Conservation (phyloP, 1,140 invertebrate species). For the Cephus cinctus region DNA sequence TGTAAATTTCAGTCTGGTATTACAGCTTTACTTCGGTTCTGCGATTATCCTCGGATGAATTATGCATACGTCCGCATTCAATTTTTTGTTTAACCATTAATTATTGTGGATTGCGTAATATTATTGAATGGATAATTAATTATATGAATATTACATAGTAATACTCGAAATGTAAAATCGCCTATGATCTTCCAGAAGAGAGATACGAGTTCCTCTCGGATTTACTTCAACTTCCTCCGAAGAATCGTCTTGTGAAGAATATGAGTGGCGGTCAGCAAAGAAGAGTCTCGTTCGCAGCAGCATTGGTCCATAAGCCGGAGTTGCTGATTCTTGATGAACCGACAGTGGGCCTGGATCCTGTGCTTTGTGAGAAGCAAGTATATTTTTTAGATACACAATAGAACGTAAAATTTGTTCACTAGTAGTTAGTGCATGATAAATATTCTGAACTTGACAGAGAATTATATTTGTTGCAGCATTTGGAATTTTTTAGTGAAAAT, state of each 20-base stretch:
- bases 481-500: conserved; percentile 84
- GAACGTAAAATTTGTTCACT: too few relatives aligned
- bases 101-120: neutral
- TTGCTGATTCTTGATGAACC: conserved; percentile 90
- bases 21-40: conserved; percentile 10
- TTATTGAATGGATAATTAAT: neutral
- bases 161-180: neutral
- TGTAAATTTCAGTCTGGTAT: conserved; percentile 50
- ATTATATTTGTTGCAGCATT: conserved; percentile 66
- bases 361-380: conserved; percentile 78
- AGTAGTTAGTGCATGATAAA: too few relatives aligned
- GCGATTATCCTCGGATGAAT: too few relatives aligned
- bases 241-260: conserved; percentile 62
- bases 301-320: conserved; percentile 84
- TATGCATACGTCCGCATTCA: too few relatives aligned
- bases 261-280: conserved; percentile 88
- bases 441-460: conserved; percentile 47
- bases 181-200: conserved; percentile 41
- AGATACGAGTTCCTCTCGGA: conserved; percentile 69
- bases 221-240: conserved; percentile 72
- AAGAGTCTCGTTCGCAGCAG: conserved; percentile 81
- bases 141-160: neutral
- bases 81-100: conserved; percentile 3
- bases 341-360: conserved; percentile 88
- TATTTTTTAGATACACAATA: conserved; percentile 58